These are phyloP conservation scores for Penelope pileata DNA, from an alignment of 2,113 vertebrate genomes.

Conservation along the genomic window DNA sequence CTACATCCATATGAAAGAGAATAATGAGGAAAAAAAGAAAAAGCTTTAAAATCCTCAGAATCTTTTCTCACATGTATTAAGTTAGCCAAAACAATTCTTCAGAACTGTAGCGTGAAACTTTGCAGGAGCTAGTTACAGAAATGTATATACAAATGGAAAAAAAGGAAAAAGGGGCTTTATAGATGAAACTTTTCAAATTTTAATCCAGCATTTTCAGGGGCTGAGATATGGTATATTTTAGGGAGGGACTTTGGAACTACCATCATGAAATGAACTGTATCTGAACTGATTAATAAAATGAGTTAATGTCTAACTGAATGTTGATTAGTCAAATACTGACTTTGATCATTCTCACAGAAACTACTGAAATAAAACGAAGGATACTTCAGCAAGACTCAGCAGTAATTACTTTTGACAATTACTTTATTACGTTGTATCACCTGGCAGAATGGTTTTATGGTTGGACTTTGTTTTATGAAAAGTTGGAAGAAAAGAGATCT, in stretches of 20 bases:
- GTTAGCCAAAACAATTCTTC: not conserved
- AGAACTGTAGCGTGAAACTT: not conserved
- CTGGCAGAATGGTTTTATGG: not conserved
- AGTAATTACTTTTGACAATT: not conserved
- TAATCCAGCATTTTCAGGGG: not conserved
- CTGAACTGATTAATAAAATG: not conserved
- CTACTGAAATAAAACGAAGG: not conserved
- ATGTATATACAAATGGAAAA: not conserved
- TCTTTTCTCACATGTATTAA: not conserved
- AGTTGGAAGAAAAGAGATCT: not conserved
- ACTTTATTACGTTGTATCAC: not conserved
- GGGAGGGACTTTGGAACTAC: not conserved
- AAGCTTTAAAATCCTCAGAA: not conserved
- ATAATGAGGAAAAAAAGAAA: not conserved
- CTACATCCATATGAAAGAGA: not conserved
- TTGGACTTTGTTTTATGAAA: constrained; percentile 5
- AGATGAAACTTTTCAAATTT: not conserved
- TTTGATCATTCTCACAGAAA: not conserved
- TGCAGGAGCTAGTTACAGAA: not conserved
- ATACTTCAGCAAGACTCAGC: not conserved
- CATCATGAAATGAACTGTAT: not conserved
- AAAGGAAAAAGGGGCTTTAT: not conserved
- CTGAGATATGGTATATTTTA: not conserved
- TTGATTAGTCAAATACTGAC: not conserved
- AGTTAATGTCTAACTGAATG: constrained; percentile 18